Base-by-base conservation (phyloP, 2,113 vertebrate species). In the Bombycilla garrulus region DNA sequence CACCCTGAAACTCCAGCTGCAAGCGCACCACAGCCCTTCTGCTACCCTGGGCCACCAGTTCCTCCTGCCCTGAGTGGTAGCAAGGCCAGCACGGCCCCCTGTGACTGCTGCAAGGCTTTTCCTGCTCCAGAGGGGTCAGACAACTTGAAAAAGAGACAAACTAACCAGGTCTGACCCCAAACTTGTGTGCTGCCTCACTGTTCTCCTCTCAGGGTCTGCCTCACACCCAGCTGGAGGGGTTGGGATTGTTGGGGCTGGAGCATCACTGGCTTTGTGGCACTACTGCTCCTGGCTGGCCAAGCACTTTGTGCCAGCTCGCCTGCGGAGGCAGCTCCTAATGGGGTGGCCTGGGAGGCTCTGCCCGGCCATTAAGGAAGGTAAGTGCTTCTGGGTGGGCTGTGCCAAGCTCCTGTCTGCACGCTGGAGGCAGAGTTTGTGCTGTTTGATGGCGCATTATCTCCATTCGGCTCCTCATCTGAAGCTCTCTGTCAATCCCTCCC, bases 381-480 rank as follows among this genome's bases (percentile, higher is more conserved):
- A 94, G 93, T 88, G 92, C 82, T 65, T 94, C 82, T 80, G 80
- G 47, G 35, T 0, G 0, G 1, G 8, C 64, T 54, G 64, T 90
- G 95, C 95, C 95, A 93, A 90, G 47, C 90, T 83, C 62, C 86
- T 86, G 71, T 86, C 88, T 88, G 86, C 67, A 62, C 0, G 4
- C 38, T 86, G 58, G 62, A 95, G 72, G 94, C 88, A 86, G 67
- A 80, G 72, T 70, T 92, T 19, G 1, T 5, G 15, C 72, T 1
- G 0, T 60, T 80, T 91, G 88, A 95, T 42, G 58, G 82, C 58
- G 69, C 77, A 86, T 97, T 93, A 86, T 90, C 56, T 92, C 72
- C 25, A 23, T 35, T 60, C 28, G 0, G 23, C 42, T 80, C 81
- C 58, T 72, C 71, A 92, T 90, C 79, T 57, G 50, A 90, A 93